Evolutionary conservation across 2,888 invertebrate genomes (phyloP).

Genomic region (Tiphia femorata): DNA sequence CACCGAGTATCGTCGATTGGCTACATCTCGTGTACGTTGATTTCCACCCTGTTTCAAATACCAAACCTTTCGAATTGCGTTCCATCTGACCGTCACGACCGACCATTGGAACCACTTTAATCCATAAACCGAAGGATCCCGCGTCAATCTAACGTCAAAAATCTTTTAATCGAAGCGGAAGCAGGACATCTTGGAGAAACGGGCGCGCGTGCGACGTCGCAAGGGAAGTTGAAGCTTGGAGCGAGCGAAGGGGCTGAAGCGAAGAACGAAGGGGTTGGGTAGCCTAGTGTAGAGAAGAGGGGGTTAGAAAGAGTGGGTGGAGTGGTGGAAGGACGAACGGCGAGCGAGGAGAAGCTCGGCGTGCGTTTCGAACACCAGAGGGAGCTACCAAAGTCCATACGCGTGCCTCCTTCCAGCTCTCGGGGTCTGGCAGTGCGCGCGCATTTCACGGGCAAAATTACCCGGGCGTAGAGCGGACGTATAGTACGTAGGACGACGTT

Average conservation of each 20-base stretch:
- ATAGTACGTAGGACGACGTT: too few species aligned
- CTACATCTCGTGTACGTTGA: too few species aligned
- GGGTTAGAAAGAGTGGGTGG: slow-evolving; percentile 10
- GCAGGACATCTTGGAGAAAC: too few species aligned
- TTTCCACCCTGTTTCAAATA: too few species aligned
- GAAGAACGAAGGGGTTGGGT: background rate
- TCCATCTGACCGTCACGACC: too few species aligned
- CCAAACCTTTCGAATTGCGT: too few species aligned
- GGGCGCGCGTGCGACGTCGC: too few species aligned
- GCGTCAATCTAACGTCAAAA: too few species aligned
- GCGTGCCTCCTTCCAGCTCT: slow-evolving; percentile 47
- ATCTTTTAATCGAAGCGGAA: too few species aligned
- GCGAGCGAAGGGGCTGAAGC: background rate
- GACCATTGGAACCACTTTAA: too few species aligned
- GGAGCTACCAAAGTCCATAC: slow-evolving; percentile 42
- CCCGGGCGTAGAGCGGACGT: slow-evolving; percentile 3
- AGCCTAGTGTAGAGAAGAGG: background rate
- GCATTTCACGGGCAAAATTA: slow-evolving; percentile 57
- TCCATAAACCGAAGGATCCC: too few species aligned
- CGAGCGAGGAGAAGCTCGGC: slow-evolving; percentile 21
- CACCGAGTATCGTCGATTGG: too few species aligned
- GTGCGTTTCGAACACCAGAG: slow-evolving; percentile 26
- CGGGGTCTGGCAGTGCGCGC: slow-evolving; percentile 58
- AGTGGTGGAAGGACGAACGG: slow-evolving; percentile 6
- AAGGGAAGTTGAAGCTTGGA: background rate